These are phyloP conservation scores for Anoura caudifer DNA, from an alignment of 2,113 vertebrate species.

Conservation along the genomic window DNA sequence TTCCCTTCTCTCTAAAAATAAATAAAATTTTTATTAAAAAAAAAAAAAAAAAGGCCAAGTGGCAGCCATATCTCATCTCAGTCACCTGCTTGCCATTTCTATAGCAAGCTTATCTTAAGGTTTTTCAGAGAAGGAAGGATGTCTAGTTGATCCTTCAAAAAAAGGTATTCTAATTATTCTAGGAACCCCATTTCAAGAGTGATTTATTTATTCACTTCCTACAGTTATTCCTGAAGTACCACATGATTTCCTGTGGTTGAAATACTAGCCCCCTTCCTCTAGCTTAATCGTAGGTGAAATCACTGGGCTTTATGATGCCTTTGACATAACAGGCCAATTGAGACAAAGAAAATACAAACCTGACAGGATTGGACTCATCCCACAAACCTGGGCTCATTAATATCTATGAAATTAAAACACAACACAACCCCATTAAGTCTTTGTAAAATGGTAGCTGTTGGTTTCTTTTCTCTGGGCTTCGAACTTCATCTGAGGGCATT, in stretches of 20 bases:
- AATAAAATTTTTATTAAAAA: no score
- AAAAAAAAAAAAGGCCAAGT: background rate
- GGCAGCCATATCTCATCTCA: background rate
- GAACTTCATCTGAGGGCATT: background rate
- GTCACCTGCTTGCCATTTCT: background rate
- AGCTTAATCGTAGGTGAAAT: background rate
- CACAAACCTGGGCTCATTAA: background rate
- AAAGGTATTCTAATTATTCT: background rate
- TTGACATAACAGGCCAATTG: slow-evolving; percentile 3
- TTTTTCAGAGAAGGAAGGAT: background rate
- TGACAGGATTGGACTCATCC: slow-evolving; percentile 7
- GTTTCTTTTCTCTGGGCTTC: background rate
- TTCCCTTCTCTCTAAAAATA: background rate
- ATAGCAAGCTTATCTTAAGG: background rate
- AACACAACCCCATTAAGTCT: background rate
- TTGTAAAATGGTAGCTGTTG: background rate
- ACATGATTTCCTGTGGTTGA: background rate
- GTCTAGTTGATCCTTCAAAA: background rate
- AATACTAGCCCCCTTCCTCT: background rate
- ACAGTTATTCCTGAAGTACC: background rate
- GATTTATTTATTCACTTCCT: background rate
- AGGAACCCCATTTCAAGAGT: background rate
- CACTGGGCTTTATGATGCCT: background rate
- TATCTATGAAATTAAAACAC: background rate
- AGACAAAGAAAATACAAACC: slow-evolving; percentile 16